Conservation (phyloP, 1,140 invertebrate species). For the Parasteatoda tepidariorum region DNA sequence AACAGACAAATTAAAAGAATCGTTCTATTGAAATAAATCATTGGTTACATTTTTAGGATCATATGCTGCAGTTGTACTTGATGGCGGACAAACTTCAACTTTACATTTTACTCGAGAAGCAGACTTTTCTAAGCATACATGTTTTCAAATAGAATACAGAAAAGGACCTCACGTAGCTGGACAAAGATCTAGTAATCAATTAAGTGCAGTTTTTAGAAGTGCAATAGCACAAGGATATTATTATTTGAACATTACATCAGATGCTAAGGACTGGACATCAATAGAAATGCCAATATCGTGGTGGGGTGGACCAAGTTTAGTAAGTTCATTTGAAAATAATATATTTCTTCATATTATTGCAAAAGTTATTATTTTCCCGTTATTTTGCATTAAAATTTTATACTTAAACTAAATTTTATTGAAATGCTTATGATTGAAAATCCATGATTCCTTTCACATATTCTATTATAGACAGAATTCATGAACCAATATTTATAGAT, state of each 20-base stretch:
- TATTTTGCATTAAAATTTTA: too few species aligned
- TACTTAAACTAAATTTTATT: too few species aligned
- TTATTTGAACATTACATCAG: constrained; percentile 50
- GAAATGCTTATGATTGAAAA: too few species aligned
- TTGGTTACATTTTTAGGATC: constrained; percentile 22
- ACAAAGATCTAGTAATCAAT: constrained; percentile 35
- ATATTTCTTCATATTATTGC: too few species aligned
- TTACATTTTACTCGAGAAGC: constrained; percentile 37
- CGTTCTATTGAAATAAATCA: too few species aligned
- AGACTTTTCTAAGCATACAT: constrained; percentile 37
- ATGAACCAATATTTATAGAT: too few species aligned
- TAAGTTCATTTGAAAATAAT: not conserved
- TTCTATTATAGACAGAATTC: too few species aligned
- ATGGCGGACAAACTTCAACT: constrained; percentile 31
- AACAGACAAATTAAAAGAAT: too few species aligned
- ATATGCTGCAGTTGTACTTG: constrained; percentile 35
- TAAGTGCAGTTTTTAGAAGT: constrained; percentile 48
- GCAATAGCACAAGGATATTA: constrained; percentile 38
- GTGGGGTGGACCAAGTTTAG: constrained; percentile 46
- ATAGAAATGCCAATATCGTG: constrained; percentile 54
- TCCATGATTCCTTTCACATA: too few species aligned
- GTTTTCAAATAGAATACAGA: constrained; percentile 47
- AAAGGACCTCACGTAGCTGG: constrained; percentile 52
- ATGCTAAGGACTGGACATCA: constrained; percentile 50
- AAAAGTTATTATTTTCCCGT: too few species aligned